Evolutionary conservation across 2,797 vertebrate species (phyloP).

Genomic region (Pygocentrus nattereri): DNA sequence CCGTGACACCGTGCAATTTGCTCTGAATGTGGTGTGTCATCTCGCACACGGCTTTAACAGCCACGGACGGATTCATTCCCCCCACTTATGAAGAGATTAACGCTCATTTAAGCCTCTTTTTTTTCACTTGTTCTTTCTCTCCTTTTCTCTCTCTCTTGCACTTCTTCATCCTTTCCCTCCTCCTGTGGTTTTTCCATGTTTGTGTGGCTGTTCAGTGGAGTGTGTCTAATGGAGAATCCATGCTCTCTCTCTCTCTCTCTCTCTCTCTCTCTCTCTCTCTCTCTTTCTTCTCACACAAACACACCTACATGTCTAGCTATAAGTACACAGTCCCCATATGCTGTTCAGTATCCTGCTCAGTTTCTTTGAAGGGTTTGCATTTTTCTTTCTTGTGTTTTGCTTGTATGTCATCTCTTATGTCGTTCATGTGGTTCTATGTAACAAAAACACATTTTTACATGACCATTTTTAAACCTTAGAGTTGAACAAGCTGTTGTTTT

Average conservation of each 20-base stretch:
- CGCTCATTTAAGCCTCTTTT: slow-evolving; percentile 58
- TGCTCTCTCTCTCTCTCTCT: background rate
- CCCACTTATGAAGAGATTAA: slow-evolving; percentile 75
- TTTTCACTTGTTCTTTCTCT: background rate
- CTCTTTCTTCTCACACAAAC: background rate
- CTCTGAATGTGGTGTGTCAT: slow-evolving; percentile 72
- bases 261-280: background rate
- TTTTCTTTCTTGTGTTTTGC: too few relatives aligned
- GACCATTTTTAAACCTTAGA: too few relatives aligned
- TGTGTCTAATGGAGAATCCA: slow-evolving; percentile 40
- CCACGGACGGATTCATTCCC: slow-evolving; percentile 70
- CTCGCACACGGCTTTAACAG: slow-evolving; percentile 63
- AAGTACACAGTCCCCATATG: background rate
- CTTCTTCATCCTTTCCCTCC: slow-evolving; percentile 46
- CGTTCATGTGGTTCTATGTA: too few relatives aligned
- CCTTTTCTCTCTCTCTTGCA: slow-evolving; percentile 56
- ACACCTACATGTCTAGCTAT: background rate
- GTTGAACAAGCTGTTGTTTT: too few relatives aligned
- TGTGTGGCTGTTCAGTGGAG: slow-evolving; percentile 24
- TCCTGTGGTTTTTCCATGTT: slow-evolving; percentile 36
- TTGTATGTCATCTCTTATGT: too few relatives aligned
- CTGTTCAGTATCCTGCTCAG: background rate
- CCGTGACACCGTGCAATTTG: slow-evolving; percentile 75
- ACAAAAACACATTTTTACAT: too few relatives aligned
- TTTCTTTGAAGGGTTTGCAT: background rate